phyloP scores from a whole-genome alignment of 2,888 invertebrate genomes.

The Megamerina dolium region DNA sequence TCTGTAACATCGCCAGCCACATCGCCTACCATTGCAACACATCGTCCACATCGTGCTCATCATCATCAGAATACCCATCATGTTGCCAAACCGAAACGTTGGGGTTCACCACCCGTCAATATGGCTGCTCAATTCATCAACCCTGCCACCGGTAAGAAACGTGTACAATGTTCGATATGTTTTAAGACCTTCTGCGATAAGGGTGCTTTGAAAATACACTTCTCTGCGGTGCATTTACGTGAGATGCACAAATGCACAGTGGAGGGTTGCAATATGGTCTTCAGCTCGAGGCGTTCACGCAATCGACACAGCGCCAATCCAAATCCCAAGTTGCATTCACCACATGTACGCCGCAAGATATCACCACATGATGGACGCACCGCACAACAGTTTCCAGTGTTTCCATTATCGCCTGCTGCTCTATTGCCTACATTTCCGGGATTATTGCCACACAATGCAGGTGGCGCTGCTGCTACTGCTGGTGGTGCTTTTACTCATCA shows the following conservation, averaged over 20 bases:
- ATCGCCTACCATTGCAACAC: conserved; percentile 25
- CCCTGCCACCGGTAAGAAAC: conserved; percentile 87
- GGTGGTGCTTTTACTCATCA: conserved; percentile 12
- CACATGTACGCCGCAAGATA: conserved; percentile 87
- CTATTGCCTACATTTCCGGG: conserved; percentile 57
- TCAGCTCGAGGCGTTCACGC: conserved; percentile 88
- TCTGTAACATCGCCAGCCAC: conserved; percentile 34
- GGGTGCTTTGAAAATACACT: conserved; percentile 96
- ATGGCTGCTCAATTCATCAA: conserved; percentile 82
- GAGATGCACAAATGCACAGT: conserved; percentile 99
- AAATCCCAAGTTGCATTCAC: conserved; percentile 93
- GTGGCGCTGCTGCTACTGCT: conserved; percentile 12
- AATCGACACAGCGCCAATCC: conserved; percentile 96
- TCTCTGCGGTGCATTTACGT: conserved; percentile 93
- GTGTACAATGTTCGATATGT: conserved; percentile 96
- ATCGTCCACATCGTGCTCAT: neutral
- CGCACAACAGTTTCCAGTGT: conserved; percentile 64
- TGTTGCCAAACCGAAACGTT: conserved; percentile 52
- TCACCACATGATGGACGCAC: conserved; percentile 90
- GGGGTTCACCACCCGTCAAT: conserved; percentile 68
- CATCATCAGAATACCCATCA: conserved; percentile 16
- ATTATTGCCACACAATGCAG: conserved; percentile 26
- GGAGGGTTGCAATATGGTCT: conserved; percentile 97
- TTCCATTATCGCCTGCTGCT: conserved; percentile 57
- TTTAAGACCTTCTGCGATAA: conserved; percentile 99